Evolutionary conservation across 2,797 vertebrate species (phyloP), one percentile per base, ranked within the genome.

Genomic region (Apodemus agrarius): DNA sequence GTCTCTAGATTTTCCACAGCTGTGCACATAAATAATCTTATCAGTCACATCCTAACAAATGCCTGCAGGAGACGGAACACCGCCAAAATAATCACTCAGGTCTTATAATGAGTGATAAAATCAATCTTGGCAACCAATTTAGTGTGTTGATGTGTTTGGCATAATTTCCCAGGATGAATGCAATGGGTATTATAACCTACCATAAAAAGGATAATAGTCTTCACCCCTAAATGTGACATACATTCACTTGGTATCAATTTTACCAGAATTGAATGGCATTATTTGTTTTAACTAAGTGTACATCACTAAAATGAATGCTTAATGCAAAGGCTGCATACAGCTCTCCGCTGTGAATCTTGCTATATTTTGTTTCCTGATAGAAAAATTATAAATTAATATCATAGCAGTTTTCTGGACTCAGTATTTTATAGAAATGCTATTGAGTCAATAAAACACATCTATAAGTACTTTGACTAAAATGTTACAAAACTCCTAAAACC

Each of bases 21-120:
- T 87, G n/a, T 31, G 59, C 69, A 95, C 40, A 93, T 95, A 96
- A 94, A 92, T 89, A 89, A 94, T 40, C 17, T 74, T 95, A 95
- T 92, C 94, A 95, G 91, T 94, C 61, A 92, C 52, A 24, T 89
- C 40, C 43, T 95, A 72, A 94, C 86, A 96, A 81, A 85, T 84
- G 89, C 59, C 92, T 95, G 19, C 24, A 59, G 54, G 78, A 83
- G 57, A 91, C 75, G 80, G 95, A 75, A 81, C 81, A 74, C 37
- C 84, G 84, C 91, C 88, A 95, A 91, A 93, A 93, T 85, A 95
- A 97, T 85, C 81, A 88, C 29, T 95, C 80, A 17, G 7, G 6
- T 63, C 81, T 88, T 61, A 75, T 29, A 93, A 79, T 40, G 46
- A 93, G 81, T 69, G 82, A 94, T 84, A 95, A 76, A 87, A 52